These are phyloP conservation scores for Lepidochrysops patricia DNA, from an alignment of 2,888 invertebrate genomes.

Conservation along the genomic window DNA sequence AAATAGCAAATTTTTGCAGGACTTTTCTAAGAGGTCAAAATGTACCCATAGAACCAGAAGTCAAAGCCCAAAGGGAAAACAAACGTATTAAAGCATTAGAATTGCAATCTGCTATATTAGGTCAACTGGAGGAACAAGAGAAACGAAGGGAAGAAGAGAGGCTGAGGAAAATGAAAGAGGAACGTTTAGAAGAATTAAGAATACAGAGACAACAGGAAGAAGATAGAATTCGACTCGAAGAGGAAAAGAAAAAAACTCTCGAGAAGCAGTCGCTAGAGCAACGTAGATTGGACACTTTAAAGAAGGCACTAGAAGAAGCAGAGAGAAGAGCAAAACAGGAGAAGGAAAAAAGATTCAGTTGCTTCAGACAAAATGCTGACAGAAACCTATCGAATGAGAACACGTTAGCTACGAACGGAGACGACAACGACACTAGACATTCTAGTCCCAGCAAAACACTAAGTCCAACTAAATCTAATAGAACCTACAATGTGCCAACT, in stretches of 20 bases:
- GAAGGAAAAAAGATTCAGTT: constrained; percentile 69
- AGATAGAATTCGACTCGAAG: constrained; percentile 79
- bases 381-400: constrained; percentile 12
- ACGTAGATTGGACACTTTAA: constrained; percentile 82
- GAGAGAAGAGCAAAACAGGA: constrained; percentile 82
- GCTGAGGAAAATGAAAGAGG: constrained; percentile 82
- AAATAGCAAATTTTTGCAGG: constrained; percentile 38
- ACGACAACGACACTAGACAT: constrained; percentile 33
- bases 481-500: constrained; percentile 55
- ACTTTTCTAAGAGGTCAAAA: constrained; percentile 90
- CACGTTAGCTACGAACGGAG: constrained; percentile 24
- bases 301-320: constrained; percentile 85
- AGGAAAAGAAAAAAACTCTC: constrained; percentile 78
- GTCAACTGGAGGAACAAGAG: constrained; percentile 89
- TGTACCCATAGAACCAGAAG: constrained; percentile 84
- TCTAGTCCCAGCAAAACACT: constrained; percentile 26
- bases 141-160: constrained; percentile 83
- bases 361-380: constrained; percentile 42
- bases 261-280: constrained; percentile 83
- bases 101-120: constrained; percentile 88
- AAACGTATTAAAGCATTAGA: constrained; percentile 88
- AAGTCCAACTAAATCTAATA: constrained; percentile 56
- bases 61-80: constrained; percentile 86
- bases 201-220: constrained; percentile 82
- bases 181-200: constrained; percentile 85